These are phyloP conservation scores for Poicephalus meyeri DNA, from an alignment of 2,113 vertebrate species.

Conservation along the genomic window DNA sequence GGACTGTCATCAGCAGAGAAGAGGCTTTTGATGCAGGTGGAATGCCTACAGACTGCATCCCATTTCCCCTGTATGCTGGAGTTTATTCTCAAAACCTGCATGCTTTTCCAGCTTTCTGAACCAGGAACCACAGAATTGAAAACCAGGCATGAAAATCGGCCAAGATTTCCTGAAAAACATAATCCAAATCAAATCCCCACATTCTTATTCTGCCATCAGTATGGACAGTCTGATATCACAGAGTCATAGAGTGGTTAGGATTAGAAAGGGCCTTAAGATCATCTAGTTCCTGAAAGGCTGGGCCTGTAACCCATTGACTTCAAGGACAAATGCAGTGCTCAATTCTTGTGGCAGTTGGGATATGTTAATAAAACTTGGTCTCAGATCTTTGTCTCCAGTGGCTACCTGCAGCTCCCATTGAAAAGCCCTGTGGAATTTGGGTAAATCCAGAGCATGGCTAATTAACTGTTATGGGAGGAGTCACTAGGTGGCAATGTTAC, in stretches of 20 bases:
- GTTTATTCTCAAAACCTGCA: background rate
- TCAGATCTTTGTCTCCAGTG: background rate
- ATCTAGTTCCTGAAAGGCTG: background rate
- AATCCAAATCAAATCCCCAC: background rate
- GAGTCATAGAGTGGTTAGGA: background rate
- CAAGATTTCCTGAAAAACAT: background rate
- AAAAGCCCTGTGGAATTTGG: background rate
- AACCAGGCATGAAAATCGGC: background rate
- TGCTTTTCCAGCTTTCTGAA: background rate
- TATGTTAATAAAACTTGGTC: background rate
- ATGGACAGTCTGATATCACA: background rate
- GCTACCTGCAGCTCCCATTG: background rate
- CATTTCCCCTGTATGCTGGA: background rate
- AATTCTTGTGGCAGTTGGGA: background rate
- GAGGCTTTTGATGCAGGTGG: background rate
- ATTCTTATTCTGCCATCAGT: background rate
- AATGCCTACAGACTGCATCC: background rate
- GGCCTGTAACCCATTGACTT: background rate
- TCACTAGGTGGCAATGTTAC: conserved; percentile 46
- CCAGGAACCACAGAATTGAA: background rate
- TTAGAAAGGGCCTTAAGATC: background rate
- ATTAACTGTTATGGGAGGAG: conserved; percentile 5
- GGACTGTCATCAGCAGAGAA: background rate
- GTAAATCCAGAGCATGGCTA: background rate
- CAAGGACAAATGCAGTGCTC: background rate